Base-by-base conservation (phyloP, 2,113 vertebrate genomes). In the Gymnocephalus cernua region DNA sequence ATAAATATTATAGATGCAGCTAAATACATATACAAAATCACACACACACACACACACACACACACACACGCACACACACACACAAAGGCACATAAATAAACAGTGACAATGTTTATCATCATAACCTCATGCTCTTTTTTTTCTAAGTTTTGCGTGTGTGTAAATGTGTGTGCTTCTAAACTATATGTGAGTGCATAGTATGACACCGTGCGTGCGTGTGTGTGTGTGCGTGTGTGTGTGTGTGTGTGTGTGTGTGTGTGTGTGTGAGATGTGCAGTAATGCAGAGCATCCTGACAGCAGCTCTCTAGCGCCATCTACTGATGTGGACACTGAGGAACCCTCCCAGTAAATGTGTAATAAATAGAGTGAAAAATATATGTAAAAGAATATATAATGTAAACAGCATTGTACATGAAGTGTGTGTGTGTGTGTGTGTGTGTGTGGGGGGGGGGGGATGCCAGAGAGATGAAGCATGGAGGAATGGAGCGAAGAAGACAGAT, bases 301-400 rank as follows among this genome's bases (percentile, higher is more conserved):
- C 89, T 89, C 84, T 87, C 54, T 83, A 88, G 51, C 89, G 74
- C 91, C 92, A 90, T 93, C 92, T 93, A 88, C 83, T 91, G 92
- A 84, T 63, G 2, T 0, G 4, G 18, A 51, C 9, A 25, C 57
- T 44, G 2, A 70, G 13, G 3, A 29, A 25, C 12, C 29, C 23
- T 54, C 27, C 38, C 69, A 23, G 21, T 23, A 15, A 44, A 57
- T 4, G 1, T 16, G 21, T 19, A 38, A n/a, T n/a, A 21, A 5
- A 16, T 11, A 10, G 6, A 8, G 5, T 58, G 3, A 21, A 56
- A 53, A 0, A 73, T 38, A 38, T 8, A 38, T 38, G 32, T 35
- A 35, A 41, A 11, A 32, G 5, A 32, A 32, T 32, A 32, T 32
- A 32, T 32, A 32, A 32, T 32, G 32, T 32, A 32, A 32, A 32